phyloP scores from a whole-genome alignment of 35 echinoderm and acorn worm species.

The Diadema setosum region DNA sequence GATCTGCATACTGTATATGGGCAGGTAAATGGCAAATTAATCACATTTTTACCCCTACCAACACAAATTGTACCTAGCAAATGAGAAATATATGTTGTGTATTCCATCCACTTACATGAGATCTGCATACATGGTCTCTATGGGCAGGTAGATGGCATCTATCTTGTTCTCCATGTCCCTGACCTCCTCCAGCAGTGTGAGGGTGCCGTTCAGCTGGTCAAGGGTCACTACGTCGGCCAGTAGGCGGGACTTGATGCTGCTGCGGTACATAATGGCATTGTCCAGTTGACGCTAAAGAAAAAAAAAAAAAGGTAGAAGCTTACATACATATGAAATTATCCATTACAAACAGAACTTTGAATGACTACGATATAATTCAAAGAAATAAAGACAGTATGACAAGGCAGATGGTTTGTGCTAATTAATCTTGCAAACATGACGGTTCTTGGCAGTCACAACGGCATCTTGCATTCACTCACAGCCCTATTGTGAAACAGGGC shows the following conservation, averaged over 20 bases:
- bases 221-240: conserved; percentile 81
- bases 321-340: too few relatives aligned
- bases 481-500: too few relatives aligned
- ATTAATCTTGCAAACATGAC: too few relatives aligned
- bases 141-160: conserved; percentile 92
- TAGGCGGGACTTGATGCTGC: conserved; percentile 51
- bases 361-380: too few relatives aligned
- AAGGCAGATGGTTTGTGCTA: too few relatives aligned
- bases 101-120: conserved; percentile 68
- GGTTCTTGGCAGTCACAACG: too few relatives aligned
- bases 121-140: conserved; percentile 94
- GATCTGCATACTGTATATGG: background rate
- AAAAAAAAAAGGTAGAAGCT: background rate
- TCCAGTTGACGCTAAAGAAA: conserved; percentile 75
- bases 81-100: background rate
- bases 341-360: too few relatives aligned
- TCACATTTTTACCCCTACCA: background rate
- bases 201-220: conserved; percentile 90
- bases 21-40: background rate
- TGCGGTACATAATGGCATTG: conserved; percentile 83
- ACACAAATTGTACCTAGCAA: background rate
- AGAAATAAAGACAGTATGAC: too few relatives aligned
- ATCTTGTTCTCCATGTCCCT: conserved; percentile 99
- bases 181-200: conserved; percentile 93
- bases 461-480: too few relatives aligned